phyloP scores from a whole-genome alignment of 2,888 invertebrate species.

The Platerodrilus igneus region DNA sequence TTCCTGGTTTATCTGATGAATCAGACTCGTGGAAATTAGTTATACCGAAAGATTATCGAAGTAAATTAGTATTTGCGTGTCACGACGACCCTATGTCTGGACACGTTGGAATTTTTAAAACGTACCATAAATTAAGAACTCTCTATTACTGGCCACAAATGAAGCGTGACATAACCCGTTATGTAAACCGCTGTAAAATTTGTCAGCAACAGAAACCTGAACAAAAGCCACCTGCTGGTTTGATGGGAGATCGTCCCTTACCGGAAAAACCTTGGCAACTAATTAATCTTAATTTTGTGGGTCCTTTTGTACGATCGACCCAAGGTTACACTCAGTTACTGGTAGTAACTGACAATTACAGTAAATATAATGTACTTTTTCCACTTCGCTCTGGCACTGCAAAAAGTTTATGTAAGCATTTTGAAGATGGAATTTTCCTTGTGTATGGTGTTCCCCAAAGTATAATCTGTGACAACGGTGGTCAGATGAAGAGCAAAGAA shows the following conservation, averaged over 20 bases:
- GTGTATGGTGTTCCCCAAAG: no score
- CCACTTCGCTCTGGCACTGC: no score
- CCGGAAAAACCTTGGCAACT: constrained; percentile 24
- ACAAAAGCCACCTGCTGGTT: constrained; percentile 11
- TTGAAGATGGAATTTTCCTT: no score
- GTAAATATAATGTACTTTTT: no score
- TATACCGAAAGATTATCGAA: constrained; percentile 17
- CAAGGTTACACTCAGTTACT: no score
- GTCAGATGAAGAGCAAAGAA: no score
- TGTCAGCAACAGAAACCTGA: no score
- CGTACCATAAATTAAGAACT: constrained; percentile 16
- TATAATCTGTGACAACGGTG: no score
- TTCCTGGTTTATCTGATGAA: constrained; percentile 6
- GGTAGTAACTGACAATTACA: no score
- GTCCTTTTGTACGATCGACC: no score
- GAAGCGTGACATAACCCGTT: constrained; percentile 11
- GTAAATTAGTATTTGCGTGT: constrained; percentile 5
- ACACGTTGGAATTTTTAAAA: constrained; percentile 31
- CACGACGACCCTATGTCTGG: constrained; percentile 23
- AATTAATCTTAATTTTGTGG: constrained; percentile 21
- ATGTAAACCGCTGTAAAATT: constrained; percentile 9
- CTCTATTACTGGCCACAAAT: constrained; percentile 34
- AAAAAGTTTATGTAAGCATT: no score
- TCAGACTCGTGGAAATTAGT: constrained; percentile 13
- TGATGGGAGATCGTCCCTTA: constrained; percentile 12